A percentile compares a stretch with the other conserved stretches of the same genome.
phyloP scores from a whole-genome alignment of 2,888 invertebrate species.

The Meteorus colon region DNA sequence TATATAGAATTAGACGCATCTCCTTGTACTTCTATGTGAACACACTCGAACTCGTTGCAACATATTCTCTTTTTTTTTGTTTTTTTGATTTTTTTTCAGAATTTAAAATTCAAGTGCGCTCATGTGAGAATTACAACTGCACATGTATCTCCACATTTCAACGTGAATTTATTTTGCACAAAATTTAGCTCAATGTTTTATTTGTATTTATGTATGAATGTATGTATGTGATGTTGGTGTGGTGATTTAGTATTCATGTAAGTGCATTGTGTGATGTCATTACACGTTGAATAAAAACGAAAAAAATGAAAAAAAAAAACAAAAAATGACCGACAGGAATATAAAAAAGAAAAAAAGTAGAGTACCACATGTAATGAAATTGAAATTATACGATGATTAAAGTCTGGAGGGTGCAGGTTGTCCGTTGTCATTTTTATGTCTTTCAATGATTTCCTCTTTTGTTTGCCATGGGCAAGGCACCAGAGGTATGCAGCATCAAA shows the following conservation, averaged over 20 bases:
- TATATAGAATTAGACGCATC: constrained; percentile 27
- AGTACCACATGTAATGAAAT: constrained; percentile 32
- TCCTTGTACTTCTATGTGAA: constrained; percentile 30
- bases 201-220: constrained; percentile 13
- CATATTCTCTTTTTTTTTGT: constrained; percentile 11
- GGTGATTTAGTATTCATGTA: constrained; percentile 28
- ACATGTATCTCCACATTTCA: constrained; percentile 15
- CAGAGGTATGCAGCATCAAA: constrained; percentile 52
- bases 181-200: constrained; percentile 40
- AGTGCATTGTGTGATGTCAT: constrained; percentile 34
- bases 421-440: constrained; percentile 27
- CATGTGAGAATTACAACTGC: constrained; percentile 41
- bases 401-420: constrained; percentile 41
- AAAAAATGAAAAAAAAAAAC: constrained; percentile 22
- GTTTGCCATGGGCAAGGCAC: constrained; percentile 54
- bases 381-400: constrained; percentile 25
- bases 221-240: constrained; percentile 34
- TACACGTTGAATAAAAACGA: constrained; percentile 1
- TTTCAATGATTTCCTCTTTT: constrained; percentile 22
- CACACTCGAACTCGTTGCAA: constrained; percentile 36
- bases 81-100: not conserved
- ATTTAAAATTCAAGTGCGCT: constrained; percentile 39
- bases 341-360: constrained; percentile 14
- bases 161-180: constrained; percentile 20
- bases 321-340: not conserved